A percentile compares a stretch with the other conserved stretches of the same genome.
phyloP scores from a whole-genome alignment of 2,888 invertebrate genomes.

The Callyntrura sp. region DNA sequence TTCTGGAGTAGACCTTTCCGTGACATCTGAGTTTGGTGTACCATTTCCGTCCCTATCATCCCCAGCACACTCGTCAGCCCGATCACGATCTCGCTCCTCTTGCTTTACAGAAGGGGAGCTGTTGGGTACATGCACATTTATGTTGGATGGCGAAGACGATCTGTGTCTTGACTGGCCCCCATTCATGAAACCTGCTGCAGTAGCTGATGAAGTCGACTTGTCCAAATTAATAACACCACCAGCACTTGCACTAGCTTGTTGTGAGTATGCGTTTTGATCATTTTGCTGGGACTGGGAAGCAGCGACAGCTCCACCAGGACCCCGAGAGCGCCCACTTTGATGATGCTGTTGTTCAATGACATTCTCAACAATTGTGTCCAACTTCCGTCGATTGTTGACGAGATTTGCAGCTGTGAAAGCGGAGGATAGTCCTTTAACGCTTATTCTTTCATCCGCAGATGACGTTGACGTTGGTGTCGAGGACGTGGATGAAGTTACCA shows the following conservation, averaged over 20 bases:
- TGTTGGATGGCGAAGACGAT: conserved; percentile 77
- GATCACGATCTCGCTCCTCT: conserved; percentile 78
- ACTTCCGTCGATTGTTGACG: conserved; percentile 79
- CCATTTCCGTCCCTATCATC: conserved; percentile 86
- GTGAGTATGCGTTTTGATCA: conserved; percentile 67
- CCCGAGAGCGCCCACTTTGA: conserved; percentile 70
- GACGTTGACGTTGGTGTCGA: conserved; percentile 85
- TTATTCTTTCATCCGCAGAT: conserved; percentile 79
- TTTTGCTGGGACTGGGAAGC: conserved; percentile 65
- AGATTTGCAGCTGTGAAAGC: conserved; percentile 82
- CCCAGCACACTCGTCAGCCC: conserved; percentile 76
- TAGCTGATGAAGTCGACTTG: conserved; percentile 73
- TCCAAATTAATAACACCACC: conserved; percentile 80
- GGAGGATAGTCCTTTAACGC: conserved; percentile 81
- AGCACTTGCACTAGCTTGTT: conserved; percentile 76
- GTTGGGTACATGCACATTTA: conserved; percentile 76
- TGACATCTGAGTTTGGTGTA: conserved; percentile 86
- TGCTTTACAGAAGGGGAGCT: conserved; percentile 77
- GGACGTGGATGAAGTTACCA: conserved; percentile 88
- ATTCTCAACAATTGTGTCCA: conserved; percentile 80
- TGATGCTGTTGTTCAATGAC: conserved; percentile 79
- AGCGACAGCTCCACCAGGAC: conserved; percentile 58
- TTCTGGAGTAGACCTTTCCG: conserved; percentile 86
- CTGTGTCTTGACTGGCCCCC: conserved; percentile 81
- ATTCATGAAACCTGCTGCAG: conserved; percentile 77